These are phyloP conservation scores for Nothocercus nigrocapillus DNA, from an alignment of 2,113 vertebrate species.

Conservation along the genomic window DNA sequence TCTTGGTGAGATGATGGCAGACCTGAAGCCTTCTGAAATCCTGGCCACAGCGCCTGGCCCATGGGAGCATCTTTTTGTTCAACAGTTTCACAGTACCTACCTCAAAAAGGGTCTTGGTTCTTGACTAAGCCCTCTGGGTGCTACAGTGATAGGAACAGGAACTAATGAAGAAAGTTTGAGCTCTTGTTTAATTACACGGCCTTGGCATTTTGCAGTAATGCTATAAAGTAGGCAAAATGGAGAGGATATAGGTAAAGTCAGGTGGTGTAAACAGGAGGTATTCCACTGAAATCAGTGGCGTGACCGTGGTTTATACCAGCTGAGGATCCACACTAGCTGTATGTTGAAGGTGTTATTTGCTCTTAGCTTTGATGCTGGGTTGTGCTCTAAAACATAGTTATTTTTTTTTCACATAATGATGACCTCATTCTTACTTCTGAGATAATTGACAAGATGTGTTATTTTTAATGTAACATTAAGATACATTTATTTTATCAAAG, in stretches of 20 bases:
- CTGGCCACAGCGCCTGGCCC: background rate
- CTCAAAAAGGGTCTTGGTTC: background rate
- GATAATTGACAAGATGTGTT: slow-evolving; percentile 52
- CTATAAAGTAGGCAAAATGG: background rate
- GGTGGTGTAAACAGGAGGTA: background rate
- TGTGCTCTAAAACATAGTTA: background rate
- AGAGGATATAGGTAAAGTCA: background rate
- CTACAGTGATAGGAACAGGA: background rate
- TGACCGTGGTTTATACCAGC: background rate
- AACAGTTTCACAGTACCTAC: slow-evolving; percentile 34
- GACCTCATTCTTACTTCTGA: slow-evolving; percentile 50
- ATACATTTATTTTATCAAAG: slow-evolving; percentile 65
- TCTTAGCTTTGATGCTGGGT: slow-evolving; percentile 21
- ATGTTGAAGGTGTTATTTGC: background rate
- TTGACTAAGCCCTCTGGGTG: background rate
- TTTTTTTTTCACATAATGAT: background rate
- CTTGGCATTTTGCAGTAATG: slow-evolving; percentile 1
- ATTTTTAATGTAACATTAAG: slow-evolving; percentile 63
- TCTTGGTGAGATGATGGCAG: background rate
- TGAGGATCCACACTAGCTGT: background rate
- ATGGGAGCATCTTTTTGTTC: background rate
- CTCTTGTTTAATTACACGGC: background rate
- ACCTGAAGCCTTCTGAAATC: slow-evolving; percentile 10
- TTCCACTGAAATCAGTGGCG: background rate
- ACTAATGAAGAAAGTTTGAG: background rate